These are phyloP conservation scores for Premnoplex brunnescens DNA, from an alignment of 2,797 vertebrate genomes.

Conservation along the genomic window DNA sequence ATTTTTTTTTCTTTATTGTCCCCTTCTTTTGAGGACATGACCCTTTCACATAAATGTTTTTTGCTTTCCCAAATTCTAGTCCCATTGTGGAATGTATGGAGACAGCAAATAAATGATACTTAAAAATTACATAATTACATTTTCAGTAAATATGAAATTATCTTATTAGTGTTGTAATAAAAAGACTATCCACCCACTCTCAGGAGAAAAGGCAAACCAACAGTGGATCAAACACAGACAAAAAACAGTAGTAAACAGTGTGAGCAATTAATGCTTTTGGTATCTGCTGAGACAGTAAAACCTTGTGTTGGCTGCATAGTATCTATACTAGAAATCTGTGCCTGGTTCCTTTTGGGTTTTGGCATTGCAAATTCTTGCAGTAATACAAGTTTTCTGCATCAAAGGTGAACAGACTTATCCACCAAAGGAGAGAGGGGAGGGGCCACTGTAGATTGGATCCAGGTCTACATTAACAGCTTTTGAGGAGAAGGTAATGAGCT, in stretches of 20 bases:
- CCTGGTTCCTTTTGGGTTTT: not conserved
- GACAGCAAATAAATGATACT: conserved; percentile 52
- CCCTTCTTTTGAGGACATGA: conserved; percentile 23
- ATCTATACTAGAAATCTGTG: not conserved
- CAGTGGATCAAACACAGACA: conserved; percentile 43
- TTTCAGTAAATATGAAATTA: conserved; percentile 48
- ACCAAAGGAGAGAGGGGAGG: not conserved
- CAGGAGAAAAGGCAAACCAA: conserved; percentile 43
- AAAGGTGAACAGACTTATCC: not conserved
- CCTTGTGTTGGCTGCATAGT: not conserved
- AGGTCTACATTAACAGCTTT: not conserved
- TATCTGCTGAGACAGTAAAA: conserved; percentile 42
- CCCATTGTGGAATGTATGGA: conserved; percentile 43
- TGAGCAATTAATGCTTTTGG: conserved; percentile 14
- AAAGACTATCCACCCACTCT: conserved; percentile 12
- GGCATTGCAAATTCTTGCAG: not conserved
- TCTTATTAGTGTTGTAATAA: conserved; percentile 45
- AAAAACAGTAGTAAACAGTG: conserved; percentile 11
- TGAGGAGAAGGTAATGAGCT: not conserved
- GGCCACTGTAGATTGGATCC: not conserved
- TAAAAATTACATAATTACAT: conserved; percentile 20
- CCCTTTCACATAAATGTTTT: conserved; percentile 7
- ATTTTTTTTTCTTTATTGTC: not conserved
- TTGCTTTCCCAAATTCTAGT: conserved; percentile 13
- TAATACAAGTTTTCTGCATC: not conserved